Conservation (phyloP, 2,888 invertebrate genomes). For the Ophonus ardosiacus region DNA sequence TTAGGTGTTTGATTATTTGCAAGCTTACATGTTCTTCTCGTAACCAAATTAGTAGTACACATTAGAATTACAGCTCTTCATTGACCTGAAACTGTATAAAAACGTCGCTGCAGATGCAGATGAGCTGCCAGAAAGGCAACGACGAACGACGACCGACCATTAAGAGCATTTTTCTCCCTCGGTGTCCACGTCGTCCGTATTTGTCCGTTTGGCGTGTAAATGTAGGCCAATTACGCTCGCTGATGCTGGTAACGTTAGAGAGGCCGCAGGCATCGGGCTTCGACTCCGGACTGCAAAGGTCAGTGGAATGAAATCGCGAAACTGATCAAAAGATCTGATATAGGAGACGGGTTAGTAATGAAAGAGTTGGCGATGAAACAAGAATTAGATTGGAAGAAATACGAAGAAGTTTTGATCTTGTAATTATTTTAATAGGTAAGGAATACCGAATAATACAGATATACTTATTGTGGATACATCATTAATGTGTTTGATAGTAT, state of each 20-base stretch:
- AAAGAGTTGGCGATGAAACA: neutral
- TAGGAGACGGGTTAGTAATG: neutral
- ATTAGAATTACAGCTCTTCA: neutral
- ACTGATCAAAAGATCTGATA: slow-evolving; percentile 5
- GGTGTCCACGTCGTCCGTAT: neutral
- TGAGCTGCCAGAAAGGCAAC: neutral
- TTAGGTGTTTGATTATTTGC: neutral
- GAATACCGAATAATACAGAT: neutral
- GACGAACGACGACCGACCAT: neutral
- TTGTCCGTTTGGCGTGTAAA: slow-evolving; percentile 30
- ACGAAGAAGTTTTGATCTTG: too few species aligned
- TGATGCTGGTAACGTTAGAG: neutral
- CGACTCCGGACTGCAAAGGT: slow-evolving; percentile 13
- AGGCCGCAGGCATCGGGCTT: slow-evolving; percentile 15
- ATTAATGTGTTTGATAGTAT: too few species aligned
- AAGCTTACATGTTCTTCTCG: neutral
- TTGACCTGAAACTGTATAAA: neutral
- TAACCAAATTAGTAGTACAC: neutral
- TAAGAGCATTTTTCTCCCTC: neutral
- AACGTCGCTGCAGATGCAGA: neutral
- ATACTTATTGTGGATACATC: too few species aligned
- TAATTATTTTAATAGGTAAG: neutral
- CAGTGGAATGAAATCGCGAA: slow-evolving; percentile 47
- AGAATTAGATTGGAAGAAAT: neutral
- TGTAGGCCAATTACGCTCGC: slow-evolving; percentile 27